These are phyloP conservation scores for Lophius americanus DNA, from an alignment of 2,797 vertebrate genomes.

Conservation along the genomic window DNA sequence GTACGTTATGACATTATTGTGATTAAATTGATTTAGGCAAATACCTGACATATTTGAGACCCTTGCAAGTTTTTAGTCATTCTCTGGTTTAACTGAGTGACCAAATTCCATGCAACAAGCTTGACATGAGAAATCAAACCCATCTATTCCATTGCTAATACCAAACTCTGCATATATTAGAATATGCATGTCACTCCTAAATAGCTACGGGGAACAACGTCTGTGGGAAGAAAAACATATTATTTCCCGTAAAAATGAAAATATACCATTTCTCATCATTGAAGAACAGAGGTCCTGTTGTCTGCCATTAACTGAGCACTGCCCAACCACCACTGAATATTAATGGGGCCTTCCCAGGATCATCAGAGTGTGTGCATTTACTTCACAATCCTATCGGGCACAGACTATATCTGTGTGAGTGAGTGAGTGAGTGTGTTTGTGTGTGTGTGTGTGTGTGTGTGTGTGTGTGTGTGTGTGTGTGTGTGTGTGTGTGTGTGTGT, in stretches of 20 bases:
- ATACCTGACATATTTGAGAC: not conserved
- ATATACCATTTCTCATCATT: constrained; percentile 74
- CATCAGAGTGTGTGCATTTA: constrained; percentile 73
- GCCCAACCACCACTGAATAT: constrained; percentile 82
- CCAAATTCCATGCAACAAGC: constrained; percentile 35
- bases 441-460: no score
- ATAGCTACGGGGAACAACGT: constrained; percentile 46
- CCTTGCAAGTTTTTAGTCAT: constrained; percentile 3
- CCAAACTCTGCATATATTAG: constrained; percentile 62
- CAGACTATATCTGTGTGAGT: constrained; percentile 34
- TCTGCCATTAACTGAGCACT: constrained; percentile 82
- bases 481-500: constrained; percentile 33
- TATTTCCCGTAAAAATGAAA: constrained; percentile 48
- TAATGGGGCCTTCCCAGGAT: constrained; percentile 80
- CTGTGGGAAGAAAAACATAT: constrained; percentile 1
- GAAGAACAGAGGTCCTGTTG: constrained; percentile 87
- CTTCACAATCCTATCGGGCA: constrained; percentile 72
- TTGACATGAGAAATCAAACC: constrained; percentile 55
- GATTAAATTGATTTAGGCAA: not conserved
- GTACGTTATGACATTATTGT: not conserved
- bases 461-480: constrained; percentile 23
- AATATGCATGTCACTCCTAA: constrained; percentile 71
- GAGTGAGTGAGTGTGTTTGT: not conserved
- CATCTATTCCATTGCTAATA: constrained; percentile 43
- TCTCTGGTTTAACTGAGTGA: constrained; percentile 17